These are phyloP conservation scores for Luehdorfia chinensis DNA, from an alignment of 1,140 invertebrate genomes.

Conservation along the genomic window DNA sequence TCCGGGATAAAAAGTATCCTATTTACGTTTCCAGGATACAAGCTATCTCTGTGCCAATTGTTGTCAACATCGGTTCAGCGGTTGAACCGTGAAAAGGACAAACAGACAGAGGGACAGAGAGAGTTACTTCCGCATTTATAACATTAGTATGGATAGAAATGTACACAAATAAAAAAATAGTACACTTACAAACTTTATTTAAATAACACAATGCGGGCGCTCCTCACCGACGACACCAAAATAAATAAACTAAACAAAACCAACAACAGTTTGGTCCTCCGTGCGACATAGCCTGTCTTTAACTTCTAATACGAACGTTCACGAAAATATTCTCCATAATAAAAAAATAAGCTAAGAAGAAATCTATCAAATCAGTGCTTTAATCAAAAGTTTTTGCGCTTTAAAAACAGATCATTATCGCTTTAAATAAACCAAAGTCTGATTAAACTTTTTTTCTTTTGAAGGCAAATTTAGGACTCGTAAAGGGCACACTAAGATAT, in stretches of 20 bases:
- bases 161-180: no score
- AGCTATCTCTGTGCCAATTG: no score
- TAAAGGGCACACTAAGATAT: background rate
- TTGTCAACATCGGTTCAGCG: no score
- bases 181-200: constrained; percentile 57
- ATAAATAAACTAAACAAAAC: constrained; percentile 37
- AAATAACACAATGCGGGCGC: constrained; percentile 39
- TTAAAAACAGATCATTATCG: background rate
- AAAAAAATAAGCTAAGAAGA: background rate
- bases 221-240: constrained; percentile 22
- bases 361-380: background rate
- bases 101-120: no score
- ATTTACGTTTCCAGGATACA: no score
- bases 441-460: background rate
- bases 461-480: background rate
- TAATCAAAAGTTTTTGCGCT: background rate
- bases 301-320: no score
- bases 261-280: constrained; percentile 32
- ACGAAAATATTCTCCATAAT: background rate
- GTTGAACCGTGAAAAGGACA: no score
- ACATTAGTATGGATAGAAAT: no score
- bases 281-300: background rate
- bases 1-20: no score
- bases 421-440: background rate
- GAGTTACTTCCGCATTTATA: no score